Base-by-base conservation (phyloP, 2,113 vertebrate species). In the Tauraco erythrolophus region DNA sequence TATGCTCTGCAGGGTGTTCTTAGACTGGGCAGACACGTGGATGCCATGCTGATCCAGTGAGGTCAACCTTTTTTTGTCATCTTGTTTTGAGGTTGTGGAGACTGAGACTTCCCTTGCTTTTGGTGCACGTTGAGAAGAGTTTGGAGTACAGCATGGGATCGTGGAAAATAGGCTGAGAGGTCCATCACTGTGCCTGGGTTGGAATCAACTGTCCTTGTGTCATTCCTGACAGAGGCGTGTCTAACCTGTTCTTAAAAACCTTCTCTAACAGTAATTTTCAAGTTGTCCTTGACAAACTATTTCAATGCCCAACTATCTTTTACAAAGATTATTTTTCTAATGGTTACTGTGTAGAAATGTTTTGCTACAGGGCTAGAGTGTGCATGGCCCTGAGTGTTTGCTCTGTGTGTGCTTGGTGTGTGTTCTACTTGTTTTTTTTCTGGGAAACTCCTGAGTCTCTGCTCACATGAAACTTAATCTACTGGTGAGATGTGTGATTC, bases 41-140 rank as follows among this genome's bases (percentile, higher is more conserved):
- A 25, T 60, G 15, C 5, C 0, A 0, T 39, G 60, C 39, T 70
- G 27, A 58, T 89, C 24, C 39, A 78, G 11, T 1, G 4, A 60
- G 21, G 45, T 28, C n/a, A 68, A 5, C 27, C 21, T 64, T 50
- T 78, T 62, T 37, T 17, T 70, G 16, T 69, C 8, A 3, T 66
- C 19, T 43, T 48, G 6, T 62, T 86, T 70, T 48, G 11, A 8
- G 37, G 5, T 3, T 60, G 12, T 7, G 35, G 6, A 46, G 14
- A 14, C 13, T 60, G 50, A 78, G 41, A 43, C 30, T 61, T 78
- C 14, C 25, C 19, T 56, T n/a, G 45, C 4, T 83, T 92, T 70
- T 71, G 27, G 15, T 48, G 23, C 9, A 17, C 11, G 3, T 27
- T 6, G 5, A 41, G n/a, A 80, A 79, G 39, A 60, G 11, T 27